Evolutionary conservation across 2,888 invertebrate species (phyloP), one percentile per base, ranked within the genome.

Genomic region (Orchestes rusci): DNA sequence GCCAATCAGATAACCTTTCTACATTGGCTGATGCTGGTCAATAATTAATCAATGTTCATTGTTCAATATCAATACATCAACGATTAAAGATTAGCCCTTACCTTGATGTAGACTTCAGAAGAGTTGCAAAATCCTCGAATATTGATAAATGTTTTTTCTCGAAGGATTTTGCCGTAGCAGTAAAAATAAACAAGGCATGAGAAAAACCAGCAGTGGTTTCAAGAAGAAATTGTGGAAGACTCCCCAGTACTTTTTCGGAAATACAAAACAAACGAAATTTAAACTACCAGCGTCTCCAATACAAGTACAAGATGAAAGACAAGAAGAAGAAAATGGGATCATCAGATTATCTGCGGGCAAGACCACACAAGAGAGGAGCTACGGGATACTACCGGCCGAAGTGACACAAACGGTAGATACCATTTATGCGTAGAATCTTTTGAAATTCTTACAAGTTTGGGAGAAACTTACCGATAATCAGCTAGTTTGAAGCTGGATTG

Each of bases 401-500:
- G 19, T 19, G 16, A 10, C 19, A 34, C 15, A 13, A 16, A 12
- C 7, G 15, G 15, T 35, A 35, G 15, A 13, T 4, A 10, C 5
- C 5, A 32, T 16, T 7, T 19, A 35, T 18, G 35, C 35, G 3
- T 18, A 20, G 8, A 17, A 4, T 4, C 19, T 37, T 28, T 15
- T 4, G 20, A 32, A 13, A 16, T 31, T 39, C 29, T 35, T 32
- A 27, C 13, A 2, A 16, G 17, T 15, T 8, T 39, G 43, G 39
- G 8, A 33, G 8, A 35, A 34, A 27, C 7, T 39, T 18, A 34
- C 28, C 3, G 3, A 27, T n/a, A 40, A 49, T 45, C 3, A 23
- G 17, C 17, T 13, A 15, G 33, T 49, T 16, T 30, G 45, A 16
- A 15, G 30, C 27, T 48, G 48, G 38, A 29, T 41, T 7, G 32